Base-by-base conservation (phyloP, 2,113 vertebrate species). In the Sitta europaea region DNA sequence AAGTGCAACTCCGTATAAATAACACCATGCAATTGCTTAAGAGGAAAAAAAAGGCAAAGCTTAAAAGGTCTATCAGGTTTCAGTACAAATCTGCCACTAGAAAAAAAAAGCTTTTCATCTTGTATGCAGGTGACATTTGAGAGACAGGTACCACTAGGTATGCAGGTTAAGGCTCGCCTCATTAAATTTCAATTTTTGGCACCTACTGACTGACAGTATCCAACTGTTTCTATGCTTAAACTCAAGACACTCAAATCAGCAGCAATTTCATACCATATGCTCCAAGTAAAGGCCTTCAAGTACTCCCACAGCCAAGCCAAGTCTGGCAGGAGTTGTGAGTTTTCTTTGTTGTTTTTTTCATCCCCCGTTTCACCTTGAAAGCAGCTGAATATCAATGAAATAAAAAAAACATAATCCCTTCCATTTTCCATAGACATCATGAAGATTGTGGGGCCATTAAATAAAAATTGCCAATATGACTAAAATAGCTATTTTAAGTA, bases 301-400 rank as follows among this genome's bases (percentile, higher is more conserved):
- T 62, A 94, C 53, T 95, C 91, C 89, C 5, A 71, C 81, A 80
- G 86, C 91, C 89, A 96, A 84, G 65, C 87, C 57, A 90, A 81
- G 67, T 80, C 84, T 92, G 81, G 86, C 91, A 78, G 74, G 80
- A 97, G 55, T 62, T 88, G 81, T 10, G 33, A 27, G 36, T 65
- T 90, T 36, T 68, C 57, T 85, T 91, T 71, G 82, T 36, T 73
- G 86, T 54, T 53, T 50, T 45, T 74, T 40, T 59, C 61, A 94
- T 79, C 13, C 15, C 4, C 86, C 61, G 73, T 92, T 85, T 79
- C 89, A 94, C 91, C 95, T 96, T 96, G 96, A 94, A 96, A 97
- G 27, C 68, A 97, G 88, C 57, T 96, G 92, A 97, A 57, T 86
- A 97, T 95, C 97, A 96, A 92, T 70, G 94, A 97, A 97, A 97